Conservation (phyloP, 2,888 invertebrate genomes). For the Amphipoea oculea region DNA sequence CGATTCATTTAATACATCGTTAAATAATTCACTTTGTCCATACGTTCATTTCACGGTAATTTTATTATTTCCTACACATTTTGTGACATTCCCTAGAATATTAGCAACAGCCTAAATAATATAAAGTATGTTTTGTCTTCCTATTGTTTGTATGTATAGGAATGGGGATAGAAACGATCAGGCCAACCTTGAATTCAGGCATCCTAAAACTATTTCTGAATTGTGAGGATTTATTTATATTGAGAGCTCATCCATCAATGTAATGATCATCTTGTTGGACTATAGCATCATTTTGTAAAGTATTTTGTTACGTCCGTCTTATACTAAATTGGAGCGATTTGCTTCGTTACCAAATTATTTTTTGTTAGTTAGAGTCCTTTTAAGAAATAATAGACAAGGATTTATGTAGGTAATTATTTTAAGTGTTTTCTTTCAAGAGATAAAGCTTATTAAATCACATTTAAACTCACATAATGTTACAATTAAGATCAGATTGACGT, state of each 20-base stretch:
- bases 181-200: constrained; percentile 46
- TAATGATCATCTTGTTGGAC: constrained; percentile 32
- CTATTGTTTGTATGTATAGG: constrained; percentile 31
- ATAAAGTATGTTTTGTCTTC: constrained; percentile 21
- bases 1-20: constrained; percentile 44
- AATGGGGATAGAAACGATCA: constrained; percentile 29
- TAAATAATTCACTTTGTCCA: constrained; percentile 46
- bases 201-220: constrained; percentile 55
- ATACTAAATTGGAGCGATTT: background rate
- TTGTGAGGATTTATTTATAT: constrained; percentile 56
- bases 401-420: background rate
- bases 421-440: background rate
- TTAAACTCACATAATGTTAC: constrained; percentile 22
- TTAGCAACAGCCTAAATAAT: constrained; percentile 25
- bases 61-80: constrained; percentile 36
- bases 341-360: constrained; percentile 2
- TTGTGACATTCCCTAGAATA: constrained; percentile 30
- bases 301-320: constrained; percentile 30
- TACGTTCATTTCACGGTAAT: constrained; percentile 41
- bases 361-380: background rate
- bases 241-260: constrained; percentile 46
- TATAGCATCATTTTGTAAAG: constrained; percentile 39
- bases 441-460: background rate
- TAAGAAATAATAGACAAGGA: background rate
- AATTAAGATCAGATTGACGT: constrained; percentile 37